Evolutionary conservation across 2,797 vertebrate genomes (phyloP), one percentile per base, ranked within the genome.

Genomic region (Pangasius sanitwongsei): DNA sequence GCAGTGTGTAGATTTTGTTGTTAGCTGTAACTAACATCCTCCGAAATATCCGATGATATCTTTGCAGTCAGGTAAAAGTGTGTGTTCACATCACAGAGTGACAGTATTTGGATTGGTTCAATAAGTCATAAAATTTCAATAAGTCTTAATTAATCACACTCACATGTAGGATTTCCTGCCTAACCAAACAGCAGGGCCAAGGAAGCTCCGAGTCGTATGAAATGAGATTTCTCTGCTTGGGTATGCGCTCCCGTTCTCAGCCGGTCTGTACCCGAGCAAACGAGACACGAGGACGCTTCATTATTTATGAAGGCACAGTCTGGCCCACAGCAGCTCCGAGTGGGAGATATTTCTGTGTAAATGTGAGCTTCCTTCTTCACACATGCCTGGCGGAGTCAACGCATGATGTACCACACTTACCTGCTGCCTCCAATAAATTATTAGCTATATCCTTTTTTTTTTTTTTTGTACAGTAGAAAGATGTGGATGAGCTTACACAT

Each of bases 271-370:
- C 63, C 50, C 80, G 61, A 57, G 87, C 85, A 92, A 92, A 91
- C 83, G 80, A 74, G 31, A 87, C 83, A 87, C 83, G 86, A 92
- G 86, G 87, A 87, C 41, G 31, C 83, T 91, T 91, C 80, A 90
- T 92, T 37, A 92, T 92, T 92, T 91, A 92, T 91, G 87, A 89
- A 91, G 86, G 83, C 77, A 61, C 86, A 65, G 89, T 86, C 65
- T 90, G 86, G 89, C 89, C 80, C 34, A 74, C 78, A 72, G 86
- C 83, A 69, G 37, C 86, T 75, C n/a, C 7, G 16, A 80, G 77
- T 77, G 16, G 82, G 86, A 85, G 86, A 86, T 89, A 88, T 90
- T 89, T 88, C 80, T 81, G 65, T 81, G 77, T 86, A 88, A 92
- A 89, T 83, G 87, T 85, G 6, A 70, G 82, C 78, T 86, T 86